These are phyloP conservation scores for Epinephelus lanceolatus DNA, from an alignment of 2,113 vertebrate species.

Conservation along the genomic window DNA sequence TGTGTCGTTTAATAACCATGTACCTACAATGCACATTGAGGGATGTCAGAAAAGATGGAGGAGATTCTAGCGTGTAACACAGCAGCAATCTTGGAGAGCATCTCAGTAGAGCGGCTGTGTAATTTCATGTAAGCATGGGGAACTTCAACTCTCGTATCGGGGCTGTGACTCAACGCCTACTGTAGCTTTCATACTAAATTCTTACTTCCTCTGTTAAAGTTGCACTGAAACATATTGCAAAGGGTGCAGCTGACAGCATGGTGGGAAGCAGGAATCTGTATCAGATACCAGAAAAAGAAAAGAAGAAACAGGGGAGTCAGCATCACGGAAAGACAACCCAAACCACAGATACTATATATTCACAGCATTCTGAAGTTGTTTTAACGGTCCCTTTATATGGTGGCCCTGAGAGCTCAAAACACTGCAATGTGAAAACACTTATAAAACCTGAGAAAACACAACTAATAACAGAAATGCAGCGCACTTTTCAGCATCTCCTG, in stretches of 20 bases:
- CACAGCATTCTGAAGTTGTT: background rate
- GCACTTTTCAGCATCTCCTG: no score
- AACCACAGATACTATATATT: background rate
- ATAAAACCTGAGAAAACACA: background rate
- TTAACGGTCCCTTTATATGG: accelerated
- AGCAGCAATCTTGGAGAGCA: no score
- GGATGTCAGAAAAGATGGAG: background rate
- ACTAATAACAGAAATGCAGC: background rate
- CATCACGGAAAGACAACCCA: background rate
- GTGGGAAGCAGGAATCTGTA: background rate
- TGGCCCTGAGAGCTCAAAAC: background rate
- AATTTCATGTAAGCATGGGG: background rate
- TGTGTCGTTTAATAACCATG: background rate
- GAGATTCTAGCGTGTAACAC: background rate
- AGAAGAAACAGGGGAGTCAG: background rate
- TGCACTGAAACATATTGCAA: background rate
- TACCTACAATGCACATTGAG: background rate
- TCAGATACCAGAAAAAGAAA: background rate
- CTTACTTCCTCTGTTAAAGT: no score
- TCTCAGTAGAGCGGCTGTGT: background rate
- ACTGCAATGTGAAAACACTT: background rate
- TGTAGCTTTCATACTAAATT: no score
- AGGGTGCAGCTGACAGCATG: background rate
- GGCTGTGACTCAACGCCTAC: background rate
- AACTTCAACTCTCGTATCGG: background rate